Percentiles rank a stretch among this genome's conserved stretches.
Evolutionary conservation across 2,113 vertebrate species (phyloP).

Genomic region (Suricata suricatta): DNA sequence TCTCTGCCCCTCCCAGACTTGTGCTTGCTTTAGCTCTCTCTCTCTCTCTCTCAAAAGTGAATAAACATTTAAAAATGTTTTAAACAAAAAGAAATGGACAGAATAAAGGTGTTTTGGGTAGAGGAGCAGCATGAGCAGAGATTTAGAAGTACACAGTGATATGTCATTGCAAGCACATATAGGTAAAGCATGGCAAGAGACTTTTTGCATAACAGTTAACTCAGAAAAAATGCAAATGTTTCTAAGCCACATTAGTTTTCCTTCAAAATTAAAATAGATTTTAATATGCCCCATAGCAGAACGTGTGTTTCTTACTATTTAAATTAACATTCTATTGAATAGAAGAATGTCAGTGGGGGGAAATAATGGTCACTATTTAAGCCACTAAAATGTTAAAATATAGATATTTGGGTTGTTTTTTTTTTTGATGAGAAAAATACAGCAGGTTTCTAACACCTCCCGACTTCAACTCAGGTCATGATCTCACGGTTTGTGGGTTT

Average conservation of each 20-base stretch:
- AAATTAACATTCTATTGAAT: background rate
- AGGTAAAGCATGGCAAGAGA: background rate
- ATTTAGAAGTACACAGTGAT: background rate
- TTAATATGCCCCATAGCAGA: background rate
- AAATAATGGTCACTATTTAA: background rate
- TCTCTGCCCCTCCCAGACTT: too few relatives aligned
- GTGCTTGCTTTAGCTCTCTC: too few relatives aligned
- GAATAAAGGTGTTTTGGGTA: background rate
- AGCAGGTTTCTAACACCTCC: background rate
- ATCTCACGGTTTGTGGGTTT: too few relatives aligned
- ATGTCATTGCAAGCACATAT: background rate
- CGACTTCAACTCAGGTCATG: too few relatives aligned
- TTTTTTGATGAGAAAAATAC: background rate
- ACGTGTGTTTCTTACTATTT: background rate
- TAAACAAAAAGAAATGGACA: background rate
- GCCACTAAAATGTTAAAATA: background rate
- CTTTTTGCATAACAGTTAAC: background rate
- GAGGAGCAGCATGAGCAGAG: background rate
- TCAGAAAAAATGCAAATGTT: conserved; percentile 37
- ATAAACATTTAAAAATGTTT: too few relatives aligned
- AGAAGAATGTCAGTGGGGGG: background rate
- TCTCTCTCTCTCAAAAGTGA: too few relatives aligned
- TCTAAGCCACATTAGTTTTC: background rate
- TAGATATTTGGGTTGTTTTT: background rate
- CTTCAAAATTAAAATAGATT: conserved; percentile 30